Conservation (phyloP, 2,888 invertebrate species). For the Plebejus anna region DNA sequence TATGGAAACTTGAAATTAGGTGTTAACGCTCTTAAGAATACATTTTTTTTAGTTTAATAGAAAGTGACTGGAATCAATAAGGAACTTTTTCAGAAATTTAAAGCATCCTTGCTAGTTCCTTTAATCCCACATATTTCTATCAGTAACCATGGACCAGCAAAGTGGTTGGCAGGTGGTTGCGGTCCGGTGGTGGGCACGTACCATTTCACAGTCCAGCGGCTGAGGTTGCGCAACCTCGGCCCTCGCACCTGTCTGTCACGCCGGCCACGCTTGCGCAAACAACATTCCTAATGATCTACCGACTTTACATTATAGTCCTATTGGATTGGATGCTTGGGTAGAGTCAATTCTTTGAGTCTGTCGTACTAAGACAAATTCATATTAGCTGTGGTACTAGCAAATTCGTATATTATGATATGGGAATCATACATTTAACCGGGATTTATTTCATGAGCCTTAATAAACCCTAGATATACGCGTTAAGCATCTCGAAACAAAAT, state of each 20-base stretch:
- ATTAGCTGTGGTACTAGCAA: no score
- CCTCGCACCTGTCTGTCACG: constrained; percentile 26
- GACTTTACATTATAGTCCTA: neutral
- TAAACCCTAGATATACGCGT: no score
- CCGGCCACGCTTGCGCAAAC: constrained; percentile 27
- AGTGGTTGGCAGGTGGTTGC: constrained; percentile 14
- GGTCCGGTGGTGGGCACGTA: constrained; percentile 21
- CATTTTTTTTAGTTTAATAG: no score
- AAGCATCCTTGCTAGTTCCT: neutral
- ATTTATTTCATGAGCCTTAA: no score
- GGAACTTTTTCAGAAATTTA: no score
- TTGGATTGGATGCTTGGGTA: neutral
- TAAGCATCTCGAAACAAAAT: no score
- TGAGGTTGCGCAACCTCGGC: constrained; percentile 16
- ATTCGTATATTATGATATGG: no score
- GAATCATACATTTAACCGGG: no score
- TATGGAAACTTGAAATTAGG: no score
- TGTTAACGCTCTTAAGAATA: no score
- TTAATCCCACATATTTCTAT: neutral
- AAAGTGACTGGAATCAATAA: no score
- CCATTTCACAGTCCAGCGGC: constrained; percentile 33
- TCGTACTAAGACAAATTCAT: no score
- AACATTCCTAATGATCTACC: constrained; percentile 10
- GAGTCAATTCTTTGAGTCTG: neutral
- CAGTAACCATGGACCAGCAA: neutral